Evolutionary conservation across 2,888 invertebrate genomes (phyloP).

Genomic region (Cephus pulcher): DNA sequence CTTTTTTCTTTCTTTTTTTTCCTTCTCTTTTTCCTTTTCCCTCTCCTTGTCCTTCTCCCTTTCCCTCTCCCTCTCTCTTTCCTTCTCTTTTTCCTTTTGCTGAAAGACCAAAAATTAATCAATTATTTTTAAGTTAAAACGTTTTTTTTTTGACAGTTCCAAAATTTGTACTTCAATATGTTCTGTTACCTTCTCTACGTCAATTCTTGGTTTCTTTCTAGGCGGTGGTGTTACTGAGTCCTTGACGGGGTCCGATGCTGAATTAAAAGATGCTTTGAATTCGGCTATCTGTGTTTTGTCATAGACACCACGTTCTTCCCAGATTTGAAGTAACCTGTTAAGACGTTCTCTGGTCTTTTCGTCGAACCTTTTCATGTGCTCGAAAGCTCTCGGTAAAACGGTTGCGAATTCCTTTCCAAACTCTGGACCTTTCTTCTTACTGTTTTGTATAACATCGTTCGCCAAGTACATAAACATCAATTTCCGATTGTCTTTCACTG

Average conservation of each 20-base stretch:
- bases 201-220: conserved; percentile 67
- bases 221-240: conserved; percentile 65
- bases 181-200: conserved; percentile 50
- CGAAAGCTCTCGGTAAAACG: conserved; percentile 84
- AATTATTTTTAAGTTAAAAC: background rate
- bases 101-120: too few species aligned
- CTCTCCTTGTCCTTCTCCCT: conserved; percentile 21
- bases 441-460: conserved; percentile 99
- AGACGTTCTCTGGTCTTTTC: conserved; percentile 86
- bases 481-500: conserved; percentile 87
- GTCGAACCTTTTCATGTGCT: conserved; percentile 83
- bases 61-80: too few species aligned
- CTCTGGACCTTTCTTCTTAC: conserved; percentile 97
- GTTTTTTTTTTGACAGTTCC: background rate
- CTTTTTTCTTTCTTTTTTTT: conserved; percentile 68
- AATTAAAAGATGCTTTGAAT: conserved; percentile 75
- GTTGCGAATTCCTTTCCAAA: conserved; percentile 89
- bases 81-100: conserved; percentile 9
- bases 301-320: conserved; percentile 94
- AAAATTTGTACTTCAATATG: background rate
- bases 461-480: conserved; percentile 97
- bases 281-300: conserved; percentile 83
- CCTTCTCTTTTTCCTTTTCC: conserved; percentile 47
- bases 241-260: conserved; percentile 38
- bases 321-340: conserved; percentile 86